Percentiles rank a stretch among this genome's conserved stretches.
phyloP scores from a whole-genome alignment of 2,797 vertebrate species.

The Threskiornis aethiopicus region DNA sequence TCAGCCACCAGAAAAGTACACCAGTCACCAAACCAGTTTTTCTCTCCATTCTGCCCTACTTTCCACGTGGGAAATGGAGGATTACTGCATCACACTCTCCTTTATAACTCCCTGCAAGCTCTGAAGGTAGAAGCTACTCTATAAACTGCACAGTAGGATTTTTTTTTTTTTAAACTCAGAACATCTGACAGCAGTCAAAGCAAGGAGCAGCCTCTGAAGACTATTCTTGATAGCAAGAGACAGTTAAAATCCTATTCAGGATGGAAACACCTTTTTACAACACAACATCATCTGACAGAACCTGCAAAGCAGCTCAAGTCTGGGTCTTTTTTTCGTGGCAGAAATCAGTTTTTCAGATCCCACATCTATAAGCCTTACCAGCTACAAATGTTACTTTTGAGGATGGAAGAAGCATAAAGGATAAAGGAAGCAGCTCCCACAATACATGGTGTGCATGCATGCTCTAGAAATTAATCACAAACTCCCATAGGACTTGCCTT shows the following conservation, averaged over 20 bases:
- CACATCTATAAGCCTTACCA: neutral
- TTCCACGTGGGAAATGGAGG: neutral
- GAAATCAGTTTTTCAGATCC: neutral
- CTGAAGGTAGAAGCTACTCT: neutral
- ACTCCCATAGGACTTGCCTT: slow-evolving; percentile 18
- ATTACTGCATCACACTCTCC: neutral
- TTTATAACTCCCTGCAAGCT: neutral
- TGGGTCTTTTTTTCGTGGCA: neutral
- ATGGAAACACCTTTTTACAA: neutral
- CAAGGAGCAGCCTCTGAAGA: neutral
- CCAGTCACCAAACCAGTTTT: slow-evolving; percentile 1
- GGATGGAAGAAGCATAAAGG: neutral
- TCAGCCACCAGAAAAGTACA: neutral
- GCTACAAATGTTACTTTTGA: neutral
- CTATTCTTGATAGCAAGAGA: neutral
- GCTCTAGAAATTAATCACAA: slow-evolving; percentile 29
- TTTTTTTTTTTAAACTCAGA: neutral
- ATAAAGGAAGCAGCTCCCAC: neutral
- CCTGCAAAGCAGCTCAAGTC: neutral
- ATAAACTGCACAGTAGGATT: neutral
- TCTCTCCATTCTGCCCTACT: neutral
- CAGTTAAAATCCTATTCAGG: neutral
- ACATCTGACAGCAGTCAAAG: neutral
- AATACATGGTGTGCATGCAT: neutral
- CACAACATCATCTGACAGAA: neutral